Evolutionary conservation across 1,140 invertebrate species (phyloP).

Genomic region (Branchinecta lindahli): DNA sequence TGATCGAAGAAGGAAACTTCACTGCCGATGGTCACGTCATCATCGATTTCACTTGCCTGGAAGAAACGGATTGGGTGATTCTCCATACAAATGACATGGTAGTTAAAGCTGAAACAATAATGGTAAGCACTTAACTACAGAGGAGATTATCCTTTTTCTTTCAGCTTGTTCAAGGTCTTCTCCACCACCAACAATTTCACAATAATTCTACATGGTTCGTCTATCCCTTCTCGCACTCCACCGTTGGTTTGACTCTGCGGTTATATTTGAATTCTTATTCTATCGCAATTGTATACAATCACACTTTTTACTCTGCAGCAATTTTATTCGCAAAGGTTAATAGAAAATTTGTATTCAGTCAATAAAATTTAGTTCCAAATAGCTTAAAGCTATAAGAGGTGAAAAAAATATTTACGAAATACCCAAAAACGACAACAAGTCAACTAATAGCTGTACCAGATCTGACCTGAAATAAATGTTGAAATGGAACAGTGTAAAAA

Average conservation of each 20-base stretch:
- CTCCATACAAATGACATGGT: conserved; percentile 52
- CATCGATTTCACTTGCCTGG: conserved; percentile 46
- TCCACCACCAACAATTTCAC: conserved; percentile 38
- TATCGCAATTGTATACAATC: background rate
- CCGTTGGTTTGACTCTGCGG: background rate
- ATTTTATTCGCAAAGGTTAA: too few relatives aligned
- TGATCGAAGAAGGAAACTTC: conserved; percentile 18
- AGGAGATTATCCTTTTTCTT: too few relatives aligned
- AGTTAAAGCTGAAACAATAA: background rate
- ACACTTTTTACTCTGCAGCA: too few relatives aligned
- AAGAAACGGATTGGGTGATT: conserved; percentile 51
- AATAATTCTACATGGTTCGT: conserved; percentile 31
- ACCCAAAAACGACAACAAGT: too few relatives aligned
- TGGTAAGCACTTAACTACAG: background rate
- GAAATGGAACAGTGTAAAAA: too few relatives aligned
- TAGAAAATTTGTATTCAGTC: too few relatives aligned
- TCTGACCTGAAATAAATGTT: too few relatives aligned
- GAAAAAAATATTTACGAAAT: too few relatives aligned
- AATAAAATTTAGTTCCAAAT: too few relatives aligned
- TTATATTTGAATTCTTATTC: background rate
- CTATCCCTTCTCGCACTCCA: background rate
- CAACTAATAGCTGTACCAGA: too few relatives aligned
- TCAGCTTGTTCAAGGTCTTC: too few relatives aligned
- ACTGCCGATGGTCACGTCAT: conserved; percentile 10
- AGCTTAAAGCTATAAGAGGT: too few relatives aligned